Evolutionary conservation across 2,888 invertebrate species (phyloP).

Genomic region (Perizoma affinitatum): DNA sequence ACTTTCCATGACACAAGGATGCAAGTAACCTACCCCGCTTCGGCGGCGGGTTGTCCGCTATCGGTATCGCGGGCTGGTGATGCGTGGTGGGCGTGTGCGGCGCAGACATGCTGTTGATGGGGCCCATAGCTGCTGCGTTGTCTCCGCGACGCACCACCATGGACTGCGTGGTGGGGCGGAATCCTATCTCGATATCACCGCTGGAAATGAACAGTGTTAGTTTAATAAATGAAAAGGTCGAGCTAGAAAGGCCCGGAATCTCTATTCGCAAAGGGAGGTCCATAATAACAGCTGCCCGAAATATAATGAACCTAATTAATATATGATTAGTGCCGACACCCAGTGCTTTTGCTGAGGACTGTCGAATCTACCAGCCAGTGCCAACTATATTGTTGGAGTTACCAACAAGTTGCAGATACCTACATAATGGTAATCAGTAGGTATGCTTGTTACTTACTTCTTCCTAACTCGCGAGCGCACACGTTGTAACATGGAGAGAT

Average conservation of each 20-base stretch:
- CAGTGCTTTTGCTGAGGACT: too few species aligned
- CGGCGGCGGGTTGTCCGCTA: constrained; percentile 42
- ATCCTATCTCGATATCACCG: constrained; percentile 54
- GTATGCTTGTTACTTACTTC: constrained; percentile 40
- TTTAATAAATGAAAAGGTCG: not conserved
- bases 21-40: constrained; percentile 9
- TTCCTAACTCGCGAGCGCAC: constrained; percentile 49
- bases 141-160: constrained; percentile 64
- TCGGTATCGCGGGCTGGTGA: constrained; percentile 37
- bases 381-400: too few species aligned
- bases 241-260: not conserved
- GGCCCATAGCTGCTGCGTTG: constrained; percentile 28
- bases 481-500: constrained; percentile 51
- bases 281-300: too few species aligned
- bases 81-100: constrained; percentile 76
- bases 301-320: too few species aligned
- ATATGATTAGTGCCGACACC: too few species aligned
- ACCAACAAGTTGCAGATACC: too few species aligned
- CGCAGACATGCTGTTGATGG: constrained; percentile 60
- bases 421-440: too few species aligned
- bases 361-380: too few species aligned
- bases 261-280: too few species aligned
- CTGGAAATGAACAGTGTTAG: constrained; percentile 7
- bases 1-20: too few species aligned
- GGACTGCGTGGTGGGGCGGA: constrained; percentile 65